Base-by-base conservation (phyloP, 2,113 vertebrate species). In the Epinephelus lanceolatus region DNA sequence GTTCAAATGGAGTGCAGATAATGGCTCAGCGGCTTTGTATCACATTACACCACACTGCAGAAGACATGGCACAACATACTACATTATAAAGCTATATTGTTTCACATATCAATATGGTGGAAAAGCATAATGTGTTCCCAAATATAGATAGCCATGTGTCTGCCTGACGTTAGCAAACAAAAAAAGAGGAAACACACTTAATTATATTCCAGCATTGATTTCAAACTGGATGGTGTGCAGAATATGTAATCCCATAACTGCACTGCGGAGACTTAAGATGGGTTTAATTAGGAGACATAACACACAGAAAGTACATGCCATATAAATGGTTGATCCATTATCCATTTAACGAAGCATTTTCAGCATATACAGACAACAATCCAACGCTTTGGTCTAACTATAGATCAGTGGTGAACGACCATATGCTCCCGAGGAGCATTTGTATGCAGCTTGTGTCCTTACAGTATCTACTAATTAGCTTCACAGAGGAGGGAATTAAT, bases 1-100 rank as follows among this genome's bases (percentile, higher is more conserved):
- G 70, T 78, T 83, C 47, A 71, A 63, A 80, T 67, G 69, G 80
- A 63, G 78, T 67, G 69, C 78, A 81, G 86, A 68, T 86, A 89
- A 92, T 80, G 78, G 72, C 51, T 60, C 72, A 23, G 47, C 37
- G 1, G 66, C 53, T 14, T 25, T 21, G 53, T 45, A 84, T 92
- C 83, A 23, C 30, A 27, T 91, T 91, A 78, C 89, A 55, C 40
- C 33, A 3, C 51, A 60, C 67, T 45, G 80, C 42, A 81, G 78
- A 45, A 76, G 51, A 70, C 61, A 49, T 2, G 23, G 75, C 10
- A 70, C 40, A 84, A 76, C 61, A 66, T 25, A 60, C 25, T n/a
- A 69, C 53, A 68, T 78, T 37, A 56, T 42, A 33, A 68, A 78
- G 71, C 10, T 1, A 5, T 53, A 59, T 57, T 14, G 23, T 69